Percentiles rank a stretch among this genome's conserved stretches.
phyloP scores from a whole-genome alignment of 64 coral and sea anemone species.

The Montipora sp. region DNA sequence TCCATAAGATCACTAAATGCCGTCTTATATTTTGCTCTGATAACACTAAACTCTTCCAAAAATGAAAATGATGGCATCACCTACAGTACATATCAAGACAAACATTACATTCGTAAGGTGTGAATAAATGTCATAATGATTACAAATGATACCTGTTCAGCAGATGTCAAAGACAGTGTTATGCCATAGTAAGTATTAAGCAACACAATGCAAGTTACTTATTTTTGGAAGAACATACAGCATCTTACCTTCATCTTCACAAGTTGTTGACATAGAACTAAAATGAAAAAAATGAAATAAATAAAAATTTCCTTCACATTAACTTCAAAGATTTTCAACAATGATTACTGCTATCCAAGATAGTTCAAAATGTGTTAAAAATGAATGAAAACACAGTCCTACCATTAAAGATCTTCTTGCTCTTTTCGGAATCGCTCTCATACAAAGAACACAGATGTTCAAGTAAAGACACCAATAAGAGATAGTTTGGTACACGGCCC shows the following conservation, averaged over 20 bases:
- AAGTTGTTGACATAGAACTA: slow-evolving; percentile 95
- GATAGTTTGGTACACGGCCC: slow-evolving; percentile 83
- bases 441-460: slow-evolving; percentile 95
- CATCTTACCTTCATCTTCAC: slow-evolving; percentile 88
- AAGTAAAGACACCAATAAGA: slow-evolving; percentile 84
- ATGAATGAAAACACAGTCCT: neutral
- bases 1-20: slow-evolving; percentile 91
- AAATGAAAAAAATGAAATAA: slow-evolving; percentile 8
- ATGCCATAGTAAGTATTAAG: no score
- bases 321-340: no score
- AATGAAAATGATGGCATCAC: slow-evolving; percentile 93
- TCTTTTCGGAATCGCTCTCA: slow-evolving; percentile 74
- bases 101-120: no score
- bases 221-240: no score
- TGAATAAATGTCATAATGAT: no score
- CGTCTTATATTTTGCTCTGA: slow-evolving; percentile 91
- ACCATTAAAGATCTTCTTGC: slow-evolving; percentile 94
- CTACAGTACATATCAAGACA: slow-evolving; percentile 1
- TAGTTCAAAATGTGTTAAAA: neutral
- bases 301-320: no score
- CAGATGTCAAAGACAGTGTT: no score
- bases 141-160: no score
- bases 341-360: no score
- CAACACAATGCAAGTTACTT: no score
- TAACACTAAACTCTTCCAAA: slow-evolving; percentile 92